A percentile compares a stretch with the other conserved stretches of the same genome.
phyloP scores from a whole-genome alignment of 2,797 vertebrate genomes.

The Enteromius radiatus region DNA sequence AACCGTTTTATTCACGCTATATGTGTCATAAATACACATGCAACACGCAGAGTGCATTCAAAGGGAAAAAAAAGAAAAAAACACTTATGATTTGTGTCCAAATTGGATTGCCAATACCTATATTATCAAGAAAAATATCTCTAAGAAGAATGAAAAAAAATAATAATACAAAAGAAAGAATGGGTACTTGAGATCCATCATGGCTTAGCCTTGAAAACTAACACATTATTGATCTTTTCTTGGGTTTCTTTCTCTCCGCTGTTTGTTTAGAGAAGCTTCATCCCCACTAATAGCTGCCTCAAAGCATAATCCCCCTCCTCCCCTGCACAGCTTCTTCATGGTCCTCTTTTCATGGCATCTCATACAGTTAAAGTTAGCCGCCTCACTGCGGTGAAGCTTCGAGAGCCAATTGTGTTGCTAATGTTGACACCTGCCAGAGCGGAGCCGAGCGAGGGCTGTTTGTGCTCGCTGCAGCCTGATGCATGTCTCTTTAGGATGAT shows the following conservation, averaged over 20 bases:
- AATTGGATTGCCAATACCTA: conserved; percentile 80
- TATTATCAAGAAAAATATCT: conserved; percentile 66
- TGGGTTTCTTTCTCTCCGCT: conserved; percentile 66
- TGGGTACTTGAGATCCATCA: conserved; percentile 75
- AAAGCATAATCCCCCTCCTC: conserved; percentile 79
- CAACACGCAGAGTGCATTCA: conserved; percentile 42
- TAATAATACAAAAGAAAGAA: conserved; percentile 76
- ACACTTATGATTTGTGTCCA: conserved; percentile 65
- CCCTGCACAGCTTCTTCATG: conserved; percentile 73
- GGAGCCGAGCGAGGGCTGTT: conserved; percentile 68
- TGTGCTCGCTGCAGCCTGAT: conserved; percentile 75
- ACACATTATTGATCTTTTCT: conserved; percentile 80
- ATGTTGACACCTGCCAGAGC: conserved; percentile 85
- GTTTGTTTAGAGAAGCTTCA: conserved; percentile 84
- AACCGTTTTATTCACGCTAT: background rate
- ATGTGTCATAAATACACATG: background rate
- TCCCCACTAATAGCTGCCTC: conserved; percentile 83
- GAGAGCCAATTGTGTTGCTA: conserved; percentile 80
- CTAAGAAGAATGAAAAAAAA: conserved; percentile 68
- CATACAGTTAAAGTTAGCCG: conserved; percentile 78
- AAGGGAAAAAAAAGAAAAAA: conserved; percentile 62
- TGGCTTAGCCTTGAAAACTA: conserved; percentile 77
- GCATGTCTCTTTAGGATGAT: conserved; percentile 84
- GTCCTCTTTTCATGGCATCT: conserved; percentile 71
- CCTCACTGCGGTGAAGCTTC: conserved; percentile 69